A percentile compares a stretch with the other conserved stretches of the same genome.
phyloP scores from a whole-genome alignment of 2,797 vertebrate species.

The Hydrolagus colliei region DNA sequence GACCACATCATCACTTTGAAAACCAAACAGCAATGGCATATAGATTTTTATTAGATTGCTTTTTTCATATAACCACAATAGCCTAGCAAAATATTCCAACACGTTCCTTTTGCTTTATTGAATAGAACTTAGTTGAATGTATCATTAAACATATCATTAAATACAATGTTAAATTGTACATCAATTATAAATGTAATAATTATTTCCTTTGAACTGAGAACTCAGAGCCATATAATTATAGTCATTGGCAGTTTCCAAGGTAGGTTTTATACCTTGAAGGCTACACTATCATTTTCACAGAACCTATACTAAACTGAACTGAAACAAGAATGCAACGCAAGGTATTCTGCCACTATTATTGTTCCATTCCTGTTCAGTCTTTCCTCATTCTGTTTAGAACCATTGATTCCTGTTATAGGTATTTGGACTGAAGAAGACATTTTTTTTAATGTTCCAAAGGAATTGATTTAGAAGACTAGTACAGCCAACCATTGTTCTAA shows the following conservation, averaged over 20 bases:
- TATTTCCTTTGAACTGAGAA: background rate
- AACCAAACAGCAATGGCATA: background rate
- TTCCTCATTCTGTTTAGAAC: background rate
- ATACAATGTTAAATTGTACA: background rate
- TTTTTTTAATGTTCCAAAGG: too few species aligned
- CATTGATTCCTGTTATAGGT: background rate
- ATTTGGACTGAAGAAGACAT: too few species aligned
- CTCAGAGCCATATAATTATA: background rate
- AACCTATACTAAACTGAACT: background rate
- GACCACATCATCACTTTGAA: background rate
- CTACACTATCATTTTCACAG: background rate
- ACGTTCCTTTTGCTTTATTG: background rate
- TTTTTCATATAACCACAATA: background rate
- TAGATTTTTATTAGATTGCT: background rate
- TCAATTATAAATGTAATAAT: conserved; percentile 14
- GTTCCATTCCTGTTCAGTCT: background rate
- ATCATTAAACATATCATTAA: conserved; percentile 6
- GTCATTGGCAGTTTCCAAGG: background rate
- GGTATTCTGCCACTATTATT: background rate
- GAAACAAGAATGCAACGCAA: background rate
- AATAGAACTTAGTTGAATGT: background rate
- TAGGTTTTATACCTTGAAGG: background rate
- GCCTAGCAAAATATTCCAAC: background rate
- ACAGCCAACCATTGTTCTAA: too few species aligned
- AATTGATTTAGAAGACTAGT: too few species aligned